Evolutionary conservation across 2,888 invertebrate genomes (phyloP), one percentile per base, ranked within the genome.

Genomic region (Drosophila fungiperda): DNA sequence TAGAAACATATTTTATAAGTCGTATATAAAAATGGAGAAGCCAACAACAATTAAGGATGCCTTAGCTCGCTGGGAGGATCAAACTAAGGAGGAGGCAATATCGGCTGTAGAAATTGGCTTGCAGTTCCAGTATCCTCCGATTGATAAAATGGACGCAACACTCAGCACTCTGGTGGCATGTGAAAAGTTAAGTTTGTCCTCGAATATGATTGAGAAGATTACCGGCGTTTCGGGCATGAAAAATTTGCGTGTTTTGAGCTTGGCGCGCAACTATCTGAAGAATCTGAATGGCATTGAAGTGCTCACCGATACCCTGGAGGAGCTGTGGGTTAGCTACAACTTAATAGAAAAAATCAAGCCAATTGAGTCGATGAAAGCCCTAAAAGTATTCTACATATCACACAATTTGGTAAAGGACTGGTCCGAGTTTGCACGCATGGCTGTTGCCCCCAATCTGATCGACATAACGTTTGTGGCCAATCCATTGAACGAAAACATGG

Each of bases 291-390:
- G 99, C 45, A 94, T 99, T 94, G 99, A 99, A 93, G 95, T 95
- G 0, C 94, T 98, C 8, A 96, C 96, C 0, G 98, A 99, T 20
- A 97, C 97, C 0, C 92, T 99, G 36, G 97, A 98, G 92, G 97
- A 99, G 91, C 93, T 99, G 2, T 99, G 99, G 99, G 95, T 98
- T 58, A 99, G 98, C 0, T 99, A 98, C 92, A 99, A 99, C 92
- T 93, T 96, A 45, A 96, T 99, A 61, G 99, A 99, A 89, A 98
- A 98, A 93, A 94, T 98, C 45, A 98, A 98, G 94, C 98, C 98
- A 0, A 95, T 98, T 1, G 95, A 95, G 58, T 95, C 95, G 0
- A 94, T 99, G 82, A 96, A 96, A 91, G 97, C 96, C 65, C 93
- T 99, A 0, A 96, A 95, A 92, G 97, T 98, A 0, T 93, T 98